Base-by-base conservation (phyloP, 2,888 invertebrate species). In the Hydropsyche betteni region DNA sequence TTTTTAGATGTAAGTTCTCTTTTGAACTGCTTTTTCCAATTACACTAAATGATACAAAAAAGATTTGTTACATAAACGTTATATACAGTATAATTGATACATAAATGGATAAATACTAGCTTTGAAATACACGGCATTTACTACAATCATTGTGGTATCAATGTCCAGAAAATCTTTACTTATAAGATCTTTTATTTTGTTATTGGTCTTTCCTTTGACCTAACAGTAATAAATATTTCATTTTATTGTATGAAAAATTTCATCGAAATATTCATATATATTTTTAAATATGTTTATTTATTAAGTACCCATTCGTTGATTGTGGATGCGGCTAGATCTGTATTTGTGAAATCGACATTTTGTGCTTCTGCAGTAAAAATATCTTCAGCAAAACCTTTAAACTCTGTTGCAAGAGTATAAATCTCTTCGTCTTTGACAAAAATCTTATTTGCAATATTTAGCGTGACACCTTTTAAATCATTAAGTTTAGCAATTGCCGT, bases 91-190 rank as follows among this genome's bases (percentile, higher is more conserved):
- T n/a, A 61, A 24, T 24, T 2, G 24, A n/a, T 14, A 53, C 1
- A 70, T 44, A 44, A 44, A 44, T 44, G 10, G 24, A 24, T 50
- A 10, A 68, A 71, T 78, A 33, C 24, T 78, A 82, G 89, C 90
- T 87, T 95, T 95, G 85, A 96, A 96, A 83, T 95, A 95, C 14
- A 96, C 89, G 0, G 95, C 95, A 83, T 95, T 96, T 2, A 95
- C 89, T 5, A 96, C 88, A 2, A 96, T 91, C 75, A 94, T 84
- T 71, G 91, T 87, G 0, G 94, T 93, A 0, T 84, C 81, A 0
- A 72, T 69, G 81, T 85, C 81, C 0, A 95, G 82, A 81, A 88
- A 86, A 79, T 87, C 90, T 0, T 89, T 14, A 1, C 87, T 83
- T 69, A 98, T 84, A 1, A 98, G 86, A 81, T 96, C 88, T 80